Base-by-base conservation (phyloP, 2,888 invertebrate species). In the Zonitis immaculata region DNA sequence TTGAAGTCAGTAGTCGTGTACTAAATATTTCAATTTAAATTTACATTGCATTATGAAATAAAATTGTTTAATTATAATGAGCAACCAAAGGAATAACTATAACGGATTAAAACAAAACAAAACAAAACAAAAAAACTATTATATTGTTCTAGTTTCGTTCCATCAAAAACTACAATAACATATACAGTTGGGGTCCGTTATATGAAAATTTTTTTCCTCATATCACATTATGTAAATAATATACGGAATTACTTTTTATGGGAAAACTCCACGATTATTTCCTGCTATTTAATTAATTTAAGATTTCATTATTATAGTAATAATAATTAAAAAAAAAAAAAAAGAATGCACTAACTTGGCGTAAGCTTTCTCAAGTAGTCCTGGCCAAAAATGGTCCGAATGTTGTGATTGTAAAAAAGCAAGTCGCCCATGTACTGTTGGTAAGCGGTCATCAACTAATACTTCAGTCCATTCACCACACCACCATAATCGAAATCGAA, bases 391-490 rank as follows among this genome's bases (percentile, higher is more conserved):
- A 70, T 91, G 89, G 62, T 89, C 88, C 1, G 88, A 85, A 62
- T 85, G 81, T 60, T 86, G 85, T 39, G 89, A 84, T 73, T 94
- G 93, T 56, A 93, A 81, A 75, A 95, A 95, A 32, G 91, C 91
- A 57, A 94, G 79, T 60, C 88, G 83, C 8, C 91, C 91, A 71
- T 91, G 89, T 39, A 93, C 90, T 0, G 92, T 92, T 6, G 94
- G 94, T 55, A 95, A 79, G 18, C 91, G 82, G 74, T 95, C 95
- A 73, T 95, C 94, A 14, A 95, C 91, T 46, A 93, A 78, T 27
- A 89, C 89, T 73, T 94, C 94, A 22, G 88, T 85, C 94, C 94
- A 95, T 71, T 92, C 89, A 4, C 93, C 94, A 69, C 91, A 92
- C 91, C 93, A 93, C 93, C 93, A 95, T 18, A 95, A 76, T 0